Evolutionary conservation across 2,888 invertebrate species (phyloP).

Genomic region (Sphinx pinastri): DNA sequence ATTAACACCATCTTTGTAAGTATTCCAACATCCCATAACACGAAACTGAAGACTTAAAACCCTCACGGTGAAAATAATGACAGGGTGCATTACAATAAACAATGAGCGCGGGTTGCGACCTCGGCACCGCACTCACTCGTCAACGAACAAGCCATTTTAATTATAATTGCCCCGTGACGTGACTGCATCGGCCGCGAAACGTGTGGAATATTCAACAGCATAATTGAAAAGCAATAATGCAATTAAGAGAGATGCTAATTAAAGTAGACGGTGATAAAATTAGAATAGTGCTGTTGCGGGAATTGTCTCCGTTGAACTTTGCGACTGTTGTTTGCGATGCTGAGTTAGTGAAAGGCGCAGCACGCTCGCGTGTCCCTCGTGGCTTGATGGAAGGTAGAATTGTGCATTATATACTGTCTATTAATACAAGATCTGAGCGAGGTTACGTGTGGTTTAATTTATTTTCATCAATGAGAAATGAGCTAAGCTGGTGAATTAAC

Average conservation of each 20-base stretch:
- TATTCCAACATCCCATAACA: background rate
- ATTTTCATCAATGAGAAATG: too few species aligned
- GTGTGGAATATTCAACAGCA: constrained; percentile 30
- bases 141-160: constrained; percentile 52
- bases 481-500: too few species aligned
- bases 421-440: too few species aligned
- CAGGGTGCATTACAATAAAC: constrained; percentile 57
- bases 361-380: background rate
- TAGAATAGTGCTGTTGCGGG: constrained; percentile 9
- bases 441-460: too few species aligned
- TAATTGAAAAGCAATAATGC: constrained; percentile 22
- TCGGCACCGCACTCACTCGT: constrained; percentile 41
- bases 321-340: background rate
- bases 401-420: too few species aligned
- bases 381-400: background rate
- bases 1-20: too few species aligned
- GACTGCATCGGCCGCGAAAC: constrained; percentile 48
- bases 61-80: constrained; percentile 46
- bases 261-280: constrained; percentile 14
- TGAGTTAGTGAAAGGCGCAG: constrained; percentile 1
- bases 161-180: constrained; percentile 57
- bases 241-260: constrained; percentile 21
- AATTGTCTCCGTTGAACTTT: background rate
- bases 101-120: constrained; percentile 45
- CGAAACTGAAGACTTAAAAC: background rate